phyloP scores from a whole-genome alignment of 37 sponge, comb jelly and placozoan species.

The Geodia barretti region DNA sequence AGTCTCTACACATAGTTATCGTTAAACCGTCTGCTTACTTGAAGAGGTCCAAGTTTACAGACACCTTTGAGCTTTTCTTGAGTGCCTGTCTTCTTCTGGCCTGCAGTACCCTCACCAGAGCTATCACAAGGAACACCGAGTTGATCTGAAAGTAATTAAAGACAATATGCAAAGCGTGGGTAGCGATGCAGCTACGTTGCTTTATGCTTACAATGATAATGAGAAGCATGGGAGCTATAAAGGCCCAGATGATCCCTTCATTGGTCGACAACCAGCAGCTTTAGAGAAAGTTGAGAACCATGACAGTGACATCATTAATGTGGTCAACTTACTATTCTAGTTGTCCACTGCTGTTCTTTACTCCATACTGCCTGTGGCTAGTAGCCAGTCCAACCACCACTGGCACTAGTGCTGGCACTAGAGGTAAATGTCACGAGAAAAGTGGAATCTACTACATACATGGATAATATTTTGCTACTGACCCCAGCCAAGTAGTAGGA shows the following conservation, averaged over 20 bases:
- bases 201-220: slow-evolving; percentile 26
- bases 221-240: slow-evolving; percentile 13
- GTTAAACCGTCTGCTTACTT: not conserved
- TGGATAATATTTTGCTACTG: not conserved
- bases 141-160: slow-evolving; percentile 22
- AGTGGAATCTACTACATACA: not conserved
- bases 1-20: not conserved
- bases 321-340: not conserved
- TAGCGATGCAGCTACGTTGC: too few relatives aligned
- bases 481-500: slow-evolving; percentile 28
- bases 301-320: not conserved
- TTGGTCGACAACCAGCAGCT: slow-evolving; percentile 27
- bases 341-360: not conserved
- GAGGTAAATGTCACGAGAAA: not conserved
- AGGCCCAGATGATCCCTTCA: slow-evolving; percentile 31
- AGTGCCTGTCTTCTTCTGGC: not conserved
- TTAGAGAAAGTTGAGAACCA: not conserved
- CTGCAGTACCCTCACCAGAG: slow-evolving; percentile 11
- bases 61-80: not conserved
- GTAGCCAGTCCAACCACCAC: slow-evolving; percentile 34
- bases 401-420: slow-evolving; percentile 23
- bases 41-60: not conserved
- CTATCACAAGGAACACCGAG: slow-evolving; percentile 37
- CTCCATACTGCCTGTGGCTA: slow-evolving; percentile 10
- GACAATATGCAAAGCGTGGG: too few relatives aligned